Evolutionary conservation across 2,888 invertebrate species (phyloP), one percentile per base, ranked within the genome.

Genomic region (Callinectes sapidus): DNA sequence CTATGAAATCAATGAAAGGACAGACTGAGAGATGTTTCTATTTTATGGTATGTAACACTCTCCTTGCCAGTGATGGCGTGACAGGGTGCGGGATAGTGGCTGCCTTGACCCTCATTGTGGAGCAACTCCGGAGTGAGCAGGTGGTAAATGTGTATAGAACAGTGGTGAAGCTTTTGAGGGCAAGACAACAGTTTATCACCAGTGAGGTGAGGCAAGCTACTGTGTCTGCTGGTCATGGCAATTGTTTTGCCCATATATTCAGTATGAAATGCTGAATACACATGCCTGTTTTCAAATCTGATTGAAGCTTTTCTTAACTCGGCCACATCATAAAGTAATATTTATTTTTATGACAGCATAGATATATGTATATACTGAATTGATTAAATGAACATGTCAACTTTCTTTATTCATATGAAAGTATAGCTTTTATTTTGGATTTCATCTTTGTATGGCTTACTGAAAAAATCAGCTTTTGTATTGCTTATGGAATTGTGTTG

Each of bases 61-160:
- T 3, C 54, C 18, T 23, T 61, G 39, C 13, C 90, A 92, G 92
- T 23, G 92, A 92, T 55, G 92, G 92, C 5, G 90, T 88, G 77
- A 92, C 90, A 2, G 92, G 89, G 28, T 92, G 92, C 66, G 92
- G 92, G 23, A 55, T 92, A 28, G 54, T 87, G 55, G 92, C 92
- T 32, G 92, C 71, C 54, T 87, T 88, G 28, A 54, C 86, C 2
- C 32, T 87, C 16, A 54, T 87, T 8, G 77, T 92, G 35, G 92
- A 92, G 32, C 66, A 85, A 14, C 48, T 92, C 13, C 90, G 90
- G 71, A 90, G 71, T 28, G 61, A 77, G 32, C 87, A 92, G 48
- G 55, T 54, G 32, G 66, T 92, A 6, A 88, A 92, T 28, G 90
- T 92, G 28, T 92, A 92, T 86, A 61, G 92, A 28, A 92, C 92